These are phyloP conservation scores for Danionella dracula DNA, from an alignment of 2,797 vertebrate genomes.

Conservation along the genomic window DNA sequence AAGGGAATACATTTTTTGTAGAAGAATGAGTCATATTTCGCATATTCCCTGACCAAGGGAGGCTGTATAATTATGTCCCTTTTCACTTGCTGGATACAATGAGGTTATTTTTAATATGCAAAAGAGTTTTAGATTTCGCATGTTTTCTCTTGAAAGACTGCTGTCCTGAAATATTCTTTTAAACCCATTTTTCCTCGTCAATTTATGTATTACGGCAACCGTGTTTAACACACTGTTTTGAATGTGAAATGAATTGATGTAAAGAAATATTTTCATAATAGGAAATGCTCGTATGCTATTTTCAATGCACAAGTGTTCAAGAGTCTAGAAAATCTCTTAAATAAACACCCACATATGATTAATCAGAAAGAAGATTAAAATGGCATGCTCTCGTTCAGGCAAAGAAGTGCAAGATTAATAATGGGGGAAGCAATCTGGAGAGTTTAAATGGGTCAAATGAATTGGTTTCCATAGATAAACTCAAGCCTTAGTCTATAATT, in stretches of 20 bases:
- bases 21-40: no score
- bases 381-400: conserved; percentile 30
- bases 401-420: conserved; percentile 34
- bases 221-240: no score
- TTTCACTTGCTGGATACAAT: no score
- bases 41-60: no score
- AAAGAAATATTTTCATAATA: neutral
- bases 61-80: no score
- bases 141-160: no score
- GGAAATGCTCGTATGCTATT: conserved; percentile 1
- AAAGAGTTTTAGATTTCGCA: no score
- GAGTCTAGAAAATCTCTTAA: conserved; percentile 31
- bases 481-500: conserved; percentile 40
- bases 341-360: conserved; percentile 44
- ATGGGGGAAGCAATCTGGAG: conserved; percentile 38
- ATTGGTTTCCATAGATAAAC: conserved; percentile 49
- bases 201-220: no score
- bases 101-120: no score
- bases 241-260: neutral
- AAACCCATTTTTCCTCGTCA: no score
- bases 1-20: no score
- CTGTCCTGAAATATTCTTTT: no score
- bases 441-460: conserved; percentile 50
- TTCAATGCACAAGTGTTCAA: conserved; percentile 8
- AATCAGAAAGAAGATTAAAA: conserved; percentile 38